These are phyloP conservation scores for Oostethus manadensis DNA, from an alignment of 2,113 vertebrate genomes.

Conservation along the genomic window DNA sequence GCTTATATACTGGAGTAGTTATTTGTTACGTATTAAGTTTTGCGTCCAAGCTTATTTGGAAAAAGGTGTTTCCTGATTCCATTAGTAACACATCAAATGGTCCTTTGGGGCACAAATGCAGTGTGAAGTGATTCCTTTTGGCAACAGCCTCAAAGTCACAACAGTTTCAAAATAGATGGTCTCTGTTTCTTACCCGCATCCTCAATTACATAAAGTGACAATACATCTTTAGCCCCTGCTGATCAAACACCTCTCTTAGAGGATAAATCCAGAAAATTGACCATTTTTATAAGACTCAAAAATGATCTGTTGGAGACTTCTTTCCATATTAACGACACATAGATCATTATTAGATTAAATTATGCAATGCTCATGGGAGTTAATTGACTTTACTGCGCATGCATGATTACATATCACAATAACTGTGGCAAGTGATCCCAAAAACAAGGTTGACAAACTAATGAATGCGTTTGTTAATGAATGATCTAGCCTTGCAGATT, in stretches of 20 bases:
- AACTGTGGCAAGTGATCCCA: slow-evolving; percentile 15
- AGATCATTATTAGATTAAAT: slow-evolving; percentile 15
- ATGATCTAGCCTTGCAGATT: slow-evolving; percentile 1
- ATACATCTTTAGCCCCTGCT: neutral
- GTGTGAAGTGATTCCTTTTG: slow-evolving; percentile 1
- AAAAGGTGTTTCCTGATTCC: neutral
- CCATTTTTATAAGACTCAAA: neutral
- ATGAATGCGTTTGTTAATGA: slow-evolving; percentile 19
- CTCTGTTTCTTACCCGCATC: neutral
- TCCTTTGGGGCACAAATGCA: neutral
- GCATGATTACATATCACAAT: slow-evolving; percentile 27
- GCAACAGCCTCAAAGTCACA: neutral
- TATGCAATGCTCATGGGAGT: slow-evolving; percentile 8
- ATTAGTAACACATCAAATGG: neutral
- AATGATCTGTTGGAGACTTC: neutral
- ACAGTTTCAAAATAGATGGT: neutral
- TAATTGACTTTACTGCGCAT: slow-evolving; percentile 12
- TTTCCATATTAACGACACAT: slow-evolving; percentile 3
- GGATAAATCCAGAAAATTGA: neutral
- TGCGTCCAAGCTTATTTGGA: neutral
- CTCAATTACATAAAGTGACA: neutral
- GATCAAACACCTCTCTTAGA: neutral
- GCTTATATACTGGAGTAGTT: neutral
- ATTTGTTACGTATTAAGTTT: neutral
- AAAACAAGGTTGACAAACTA: slow-evolving; percentile 23